Evolutionary conservation across 2,113 vertebrate genomes (phyloP).

Genomic region (Phycodurus eques): DNA sequence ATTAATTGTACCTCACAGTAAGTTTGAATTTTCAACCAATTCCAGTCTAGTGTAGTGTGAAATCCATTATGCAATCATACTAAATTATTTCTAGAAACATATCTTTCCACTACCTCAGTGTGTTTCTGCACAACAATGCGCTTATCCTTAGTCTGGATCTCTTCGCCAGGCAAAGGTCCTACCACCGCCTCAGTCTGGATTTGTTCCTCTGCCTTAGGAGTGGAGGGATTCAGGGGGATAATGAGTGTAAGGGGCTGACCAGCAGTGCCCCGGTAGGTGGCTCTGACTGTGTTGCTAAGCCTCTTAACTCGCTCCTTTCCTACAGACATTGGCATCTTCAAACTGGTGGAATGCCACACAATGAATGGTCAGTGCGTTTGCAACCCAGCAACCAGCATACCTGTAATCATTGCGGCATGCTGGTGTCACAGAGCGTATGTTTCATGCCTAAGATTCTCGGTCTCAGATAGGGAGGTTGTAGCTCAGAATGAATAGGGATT

Average conservation of each 20-base stretch:
- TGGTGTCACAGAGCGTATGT: slow-evolving; percentile 16
- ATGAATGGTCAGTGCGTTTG: slow-evolving; percentile 20
- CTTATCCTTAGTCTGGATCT: slow-evolving; percentile 1
- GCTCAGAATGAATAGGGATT: too few relatives aligned
- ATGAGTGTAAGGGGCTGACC: slow-evolving; percentile 56
- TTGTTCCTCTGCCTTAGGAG: slow-evolving; percentile 50
- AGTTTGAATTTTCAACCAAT: too few relatives aligned
- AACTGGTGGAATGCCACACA: slow-evolving; percentile 22
- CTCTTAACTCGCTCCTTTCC: slow-evolving; percentile 53
- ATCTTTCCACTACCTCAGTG: not conserved
- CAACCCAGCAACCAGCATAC: slow-evolving; percentile 24
- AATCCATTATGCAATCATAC: too few relatives aligned
- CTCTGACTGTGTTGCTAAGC: slow-evolving; percentile 51
- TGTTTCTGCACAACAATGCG: slow-evolving; percentile 21
- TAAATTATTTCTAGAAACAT: not conserved
- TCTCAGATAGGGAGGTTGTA: too few relatives aligned
- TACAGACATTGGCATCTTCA: slow-evolving; percentile 23
- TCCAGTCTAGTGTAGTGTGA: not conserved
- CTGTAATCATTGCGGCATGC: slow-evolving; percentile 35
- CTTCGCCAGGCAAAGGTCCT: slow-evolving; percentile 21
- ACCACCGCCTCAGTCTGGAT: slow-evolving; percentile 48
- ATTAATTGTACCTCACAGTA: too few relatives aligned
- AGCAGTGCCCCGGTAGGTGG: slow-evolving; percentile 54
- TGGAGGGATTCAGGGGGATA: slow-evolving; percentile 49
- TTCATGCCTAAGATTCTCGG: too few relatives aligned